A percentile compares a stretch with the other conserved stretches of the same genome.
phyloP scores from a whole-genome alignment of 2,888 invertebrate genomes.

The Chloroclysta siterata region DNA sequence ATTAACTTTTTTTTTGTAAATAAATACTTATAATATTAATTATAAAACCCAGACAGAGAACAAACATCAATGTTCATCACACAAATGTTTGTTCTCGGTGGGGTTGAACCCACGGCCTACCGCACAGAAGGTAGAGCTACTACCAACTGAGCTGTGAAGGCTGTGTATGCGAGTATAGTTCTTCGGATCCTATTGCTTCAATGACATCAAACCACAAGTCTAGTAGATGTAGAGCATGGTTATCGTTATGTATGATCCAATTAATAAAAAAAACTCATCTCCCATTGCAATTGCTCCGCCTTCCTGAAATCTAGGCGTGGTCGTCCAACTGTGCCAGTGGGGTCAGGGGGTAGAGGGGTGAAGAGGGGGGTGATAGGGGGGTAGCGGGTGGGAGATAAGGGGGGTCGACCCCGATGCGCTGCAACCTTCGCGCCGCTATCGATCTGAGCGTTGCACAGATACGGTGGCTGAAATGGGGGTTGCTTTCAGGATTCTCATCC shows the following conservation, averaged over 20 bases:
- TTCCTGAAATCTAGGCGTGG: constrained; percentile 42
- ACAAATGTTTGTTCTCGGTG: too few species aligned
- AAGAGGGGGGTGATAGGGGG: constrained; percentile 1
- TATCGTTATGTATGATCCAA: background rate
- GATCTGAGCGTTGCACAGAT: constrained; percentile 34
- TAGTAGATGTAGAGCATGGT: too few species aligned
- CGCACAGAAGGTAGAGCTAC: too few species aligned
- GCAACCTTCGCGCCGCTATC: constrained; percentile 42
- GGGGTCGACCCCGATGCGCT: constrained; percentile 26
- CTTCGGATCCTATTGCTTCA: too few species aligned
- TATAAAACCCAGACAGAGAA: too few species aligned
- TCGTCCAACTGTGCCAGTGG: constrained; percentile 47
- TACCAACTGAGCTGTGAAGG: too few species aligned
- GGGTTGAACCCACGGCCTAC: too few species aligned
- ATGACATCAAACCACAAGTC: too few species aligned
- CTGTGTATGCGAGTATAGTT: too few species aligned
- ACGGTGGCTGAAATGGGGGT: constrained; percentile 4
- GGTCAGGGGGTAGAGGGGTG: constrained; percentile 19
- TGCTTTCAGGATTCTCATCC: constrained; percentile 7
- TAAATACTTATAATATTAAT: too few species aligned
- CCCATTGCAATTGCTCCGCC: constrained; percentile 18
- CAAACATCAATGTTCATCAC: too few species aligned
- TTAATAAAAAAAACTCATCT: background rate
- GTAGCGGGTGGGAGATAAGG: constrained; percentile 9
- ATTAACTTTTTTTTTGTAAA: too few species aligned